A percentile compares a stretch with the other conserved stretches of the same genome.
Conservation (phyloP, 2,113 vertebrate species). For the Labeo rohita region DNA sequence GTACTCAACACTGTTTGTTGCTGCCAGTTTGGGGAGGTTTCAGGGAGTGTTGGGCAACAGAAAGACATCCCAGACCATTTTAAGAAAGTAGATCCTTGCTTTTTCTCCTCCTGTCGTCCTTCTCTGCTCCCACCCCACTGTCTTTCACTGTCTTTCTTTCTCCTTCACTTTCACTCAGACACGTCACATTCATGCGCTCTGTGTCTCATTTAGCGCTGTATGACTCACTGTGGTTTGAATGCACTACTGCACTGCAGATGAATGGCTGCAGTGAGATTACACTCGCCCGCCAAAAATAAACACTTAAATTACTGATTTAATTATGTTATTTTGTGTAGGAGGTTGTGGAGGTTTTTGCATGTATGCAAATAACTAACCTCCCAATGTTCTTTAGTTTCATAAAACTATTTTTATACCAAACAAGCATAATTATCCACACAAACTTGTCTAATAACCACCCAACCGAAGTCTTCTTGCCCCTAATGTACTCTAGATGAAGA, state of each 20-base stretch:
- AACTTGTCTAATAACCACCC: constrained; percentile 8
- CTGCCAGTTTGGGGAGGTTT: neutral
- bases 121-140: neutral
- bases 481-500: constrained; percentile 18
- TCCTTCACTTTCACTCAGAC: constrained; percentile 35
- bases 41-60: constrained; percentile 27
- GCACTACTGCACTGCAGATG: constrained; percentile 21
- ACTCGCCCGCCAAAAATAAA: neutral
- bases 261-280: constrained; percentile 18
- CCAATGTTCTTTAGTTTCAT: constrained; percentile 18
- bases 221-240: constrained; percentile 23
- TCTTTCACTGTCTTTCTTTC: neutral
- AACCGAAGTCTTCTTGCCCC: neutral
- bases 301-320: neutral
- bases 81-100: constrained; percentile 1
- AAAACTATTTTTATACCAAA: neutral
- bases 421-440: neutral
- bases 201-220: constrained; percentile 41
- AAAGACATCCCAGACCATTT: constrained; percentile 11
- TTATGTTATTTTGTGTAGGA: neutral
- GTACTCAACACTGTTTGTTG: neutral
- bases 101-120: neutral
- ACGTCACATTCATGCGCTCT: constrained; percentile 28
- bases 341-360: neutral
- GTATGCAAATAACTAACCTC: neutral